Conservation (phyloP, 2,888 invertebrate species). For the Monochamus alternatus region DNA sequence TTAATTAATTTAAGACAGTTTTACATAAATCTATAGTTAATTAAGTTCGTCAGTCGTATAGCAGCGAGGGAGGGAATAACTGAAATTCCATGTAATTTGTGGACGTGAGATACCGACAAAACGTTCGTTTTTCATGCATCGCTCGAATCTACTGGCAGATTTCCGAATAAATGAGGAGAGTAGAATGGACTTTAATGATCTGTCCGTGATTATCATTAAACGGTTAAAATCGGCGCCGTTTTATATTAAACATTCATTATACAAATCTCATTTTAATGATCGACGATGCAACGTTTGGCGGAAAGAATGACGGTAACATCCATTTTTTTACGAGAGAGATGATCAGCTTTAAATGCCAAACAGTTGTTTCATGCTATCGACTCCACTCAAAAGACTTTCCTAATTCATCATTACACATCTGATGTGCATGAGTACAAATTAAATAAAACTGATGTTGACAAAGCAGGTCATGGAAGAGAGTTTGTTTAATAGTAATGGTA, state of each 20-base stretch:
- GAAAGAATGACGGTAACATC: background rate
- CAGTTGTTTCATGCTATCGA: background rate
- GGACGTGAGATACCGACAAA: constrained; percentile 9
- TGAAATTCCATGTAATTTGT: constrained; percentile 7
- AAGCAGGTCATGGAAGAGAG: no score
- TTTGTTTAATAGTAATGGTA: no score
- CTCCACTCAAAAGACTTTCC: no score
- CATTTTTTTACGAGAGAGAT: background rate
- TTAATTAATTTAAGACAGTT: constrained; percentile 22
- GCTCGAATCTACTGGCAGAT: background rate
- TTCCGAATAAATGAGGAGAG: background rate
- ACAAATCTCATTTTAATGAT: no score
- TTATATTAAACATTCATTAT: background rate
- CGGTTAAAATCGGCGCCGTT: background rate
- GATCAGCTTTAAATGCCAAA: background rate
- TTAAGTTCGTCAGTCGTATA: background rate
- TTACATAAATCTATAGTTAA: constrained; percentile 18
- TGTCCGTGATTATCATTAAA: background rate
- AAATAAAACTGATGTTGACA: no score
- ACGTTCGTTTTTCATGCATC: no score
- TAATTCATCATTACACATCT: no score
- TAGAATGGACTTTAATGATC: background rate
- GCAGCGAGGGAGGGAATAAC: constrained; percentile 9
- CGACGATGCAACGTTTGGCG: background rate
- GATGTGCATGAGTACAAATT: no score